Conservation (phyloP, 2,797 vertebrate species). For the Pseudopleuronectes americanus region DNA sequence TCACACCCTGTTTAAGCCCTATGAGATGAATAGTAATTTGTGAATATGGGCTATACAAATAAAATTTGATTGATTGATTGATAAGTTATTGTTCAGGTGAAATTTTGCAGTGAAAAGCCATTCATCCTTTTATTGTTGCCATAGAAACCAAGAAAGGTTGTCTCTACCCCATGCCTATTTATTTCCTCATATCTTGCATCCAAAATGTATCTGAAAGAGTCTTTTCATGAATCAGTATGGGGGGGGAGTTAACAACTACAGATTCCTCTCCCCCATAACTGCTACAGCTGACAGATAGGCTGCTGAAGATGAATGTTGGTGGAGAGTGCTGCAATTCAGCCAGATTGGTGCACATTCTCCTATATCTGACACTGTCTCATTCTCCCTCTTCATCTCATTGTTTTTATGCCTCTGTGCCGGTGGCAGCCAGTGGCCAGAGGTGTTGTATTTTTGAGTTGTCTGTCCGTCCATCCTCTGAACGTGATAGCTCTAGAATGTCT, state of each 20-base stretch:
- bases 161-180: slow-evolving; percentile 15
- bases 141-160: slow-evolving; percentile 37
- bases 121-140: slow-evolving; percentile 33
- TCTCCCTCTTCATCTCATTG: not conserved
- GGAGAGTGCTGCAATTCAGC: slow-evolving; percentile 26
- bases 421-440: too few relatives aligned
- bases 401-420: not conserved
- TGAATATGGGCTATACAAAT: too few relatives aligned
- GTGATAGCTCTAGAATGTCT: too few relatives aligned
- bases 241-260: slow-evolving; percentile 32
- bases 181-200: slow-evolving; percentile 28
- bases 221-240: slow-evolving; percentile 35
- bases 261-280: slow-evolving; percentile 25
- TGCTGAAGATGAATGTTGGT: slow-evolving; percentile 55
- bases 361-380: not conserved
- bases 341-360: slow-evolving; percentile 22
- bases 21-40: too few relatives aligned
- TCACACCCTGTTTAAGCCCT: too few relatives aligned
- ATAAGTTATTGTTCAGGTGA: too few relatives aligned
- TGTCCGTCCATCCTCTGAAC: too few relatives aligned
- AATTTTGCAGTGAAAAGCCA: slow-evolving; percentile 7
- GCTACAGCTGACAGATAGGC: slow-evolving; percentile 35
- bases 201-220: slow-evolving; percentile 35
- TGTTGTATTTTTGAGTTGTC: too few relatives aligned
- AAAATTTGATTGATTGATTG: too few relatives aligned